Conservation (phyloP, 1,140 invertebrate genomes). For the Tribolium castaneum region DNA sequence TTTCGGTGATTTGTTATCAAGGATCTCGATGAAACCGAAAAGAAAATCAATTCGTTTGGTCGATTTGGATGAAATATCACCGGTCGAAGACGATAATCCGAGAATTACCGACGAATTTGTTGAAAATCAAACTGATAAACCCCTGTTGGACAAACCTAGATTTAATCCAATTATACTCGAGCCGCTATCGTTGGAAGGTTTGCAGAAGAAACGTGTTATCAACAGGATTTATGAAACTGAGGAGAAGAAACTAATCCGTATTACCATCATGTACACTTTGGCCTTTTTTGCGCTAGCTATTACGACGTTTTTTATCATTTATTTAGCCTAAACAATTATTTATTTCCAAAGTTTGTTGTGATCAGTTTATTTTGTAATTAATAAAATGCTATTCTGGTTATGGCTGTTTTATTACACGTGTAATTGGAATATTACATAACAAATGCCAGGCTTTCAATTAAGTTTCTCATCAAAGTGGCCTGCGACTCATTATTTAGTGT, state of each 20-base stretch:
- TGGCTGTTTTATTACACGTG: constrained; percentile 10
- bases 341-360: constrained; percentile 29
- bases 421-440: constrained; percentile 7
- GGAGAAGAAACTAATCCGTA: constrained; percentile 65
- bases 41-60: constrained; percentile 40
- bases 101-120: constrained; percentile 10
- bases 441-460: too few relatives aligned
- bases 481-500: too few relatives aligned
- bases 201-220: constrained; percentile 48
- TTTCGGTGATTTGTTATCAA: constrained; percentile 41
- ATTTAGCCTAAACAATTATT: constrained; percentile 61
- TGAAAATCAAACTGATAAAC: constrained; percentile 50
- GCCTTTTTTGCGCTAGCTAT: constrained; percentile 66
- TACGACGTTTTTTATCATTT: constrained; percentile 68
- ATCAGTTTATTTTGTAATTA: constrained; percentile 15
- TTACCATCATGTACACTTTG: constrained; percentile 66
- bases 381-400: constrained; percentile 21
- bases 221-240: constrained; percentile 60
- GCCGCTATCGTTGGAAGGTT: constrained; percentile 64
- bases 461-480: too few relatives aligned
- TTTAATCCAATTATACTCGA: constrained; percentile 64
- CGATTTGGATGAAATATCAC: constrained; percentile 60
- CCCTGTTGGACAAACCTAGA: constrained; percentile 49
- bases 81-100: constrained; percentile 52
- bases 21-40: constrained; percentile 15